Percentiles rank a stretch among this genome's conserved stretches.
Conservation (phyloP, 2,113 vertebrate genomes). For the Xenus cinereus region DNA sequence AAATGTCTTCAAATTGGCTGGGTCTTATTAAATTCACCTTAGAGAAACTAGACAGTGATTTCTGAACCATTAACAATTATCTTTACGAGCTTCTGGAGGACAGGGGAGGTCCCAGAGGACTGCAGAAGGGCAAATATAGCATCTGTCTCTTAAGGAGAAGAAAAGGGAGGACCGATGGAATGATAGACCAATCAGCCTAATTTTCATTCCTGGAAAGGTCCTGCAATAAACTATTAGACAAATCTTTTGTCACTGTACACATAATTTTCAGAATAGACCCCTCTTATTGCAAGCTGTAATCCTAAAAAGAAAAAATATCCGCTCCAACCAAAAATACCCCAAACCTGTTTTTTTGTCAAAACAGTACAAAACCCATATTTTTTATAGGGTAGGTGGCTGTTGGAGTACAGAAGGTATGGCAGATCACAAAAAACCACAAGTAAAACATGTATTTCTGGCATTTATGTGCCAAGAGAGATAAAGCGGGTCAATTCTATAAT, state of each 20-base stretch:
- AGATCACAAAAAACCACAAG: not conserved
- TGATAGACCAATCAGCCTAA: not conserved
- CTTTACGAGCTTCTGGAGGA: constrained; percentile 6
- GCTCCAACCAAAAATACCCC: not conserved
- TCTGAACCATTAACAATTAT: not conserved
- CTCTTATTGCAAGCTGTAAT: not conserved
- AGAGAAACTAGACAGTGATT: not conserved
- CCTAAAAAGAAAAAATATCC: not conserved
- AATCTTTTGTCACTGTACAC: not conserved
- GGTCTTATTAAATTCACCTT: not conserved
- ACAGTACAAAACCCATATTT: not conserved
- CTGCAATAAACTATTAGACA: not conserved
- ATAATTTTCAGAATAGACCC: not conserved
- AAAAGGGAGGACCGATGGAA: not conserved
- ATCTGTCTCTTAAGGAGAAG: not conserved
- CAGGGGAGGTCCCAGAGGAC: not conserved
- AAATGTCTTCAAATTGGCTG: not conserved
- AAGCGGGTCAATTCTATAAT: not conserved
- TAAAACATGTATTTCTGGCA: not conserved
- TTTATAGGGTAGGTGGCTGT: not conserved
- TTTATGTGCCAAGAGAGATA: not conserved
- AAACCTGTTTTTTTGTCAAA: not conserved
- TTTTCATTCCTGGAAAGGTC: not conserved
- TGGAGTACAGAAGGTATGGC: not conserved
- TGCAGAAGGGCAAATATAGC: not conserved